Percentiles rank a stretch among this genome's conserved stretches.
Conservation (phyloP, 2,113 vertebrate genomes). For the Apaloderma vittatum region DNA sequence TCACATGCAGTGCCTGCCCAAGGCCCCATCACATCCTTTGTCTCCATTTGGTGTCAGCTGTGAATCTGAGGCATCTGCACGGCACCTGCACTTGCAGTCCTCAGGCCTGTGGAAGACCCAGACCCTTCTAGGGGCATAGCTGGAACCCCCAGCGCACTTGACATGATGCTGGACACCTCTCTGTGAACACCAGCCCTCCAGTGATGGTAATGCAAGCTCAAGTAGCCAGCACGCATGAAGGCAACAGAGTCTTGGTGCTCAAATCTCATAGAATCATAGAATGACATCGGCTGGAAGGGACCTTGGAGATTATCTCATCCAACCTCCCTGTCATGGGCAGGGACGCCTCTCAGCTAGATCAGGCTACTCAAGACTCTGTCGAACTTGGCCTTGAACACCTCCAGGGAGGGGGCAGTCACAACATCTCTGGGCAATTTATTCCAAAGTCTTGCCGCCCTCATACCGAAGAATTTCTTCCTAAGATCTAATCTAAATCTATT, state of each 20-base stretch:
- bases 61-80: background rate
- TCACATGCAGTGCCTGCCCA: background rate
- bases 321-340: no score
- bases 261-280: no score
- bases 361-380: no score
- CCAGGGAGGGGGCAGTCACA: no score
- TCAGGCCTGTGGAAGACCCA: background rate
- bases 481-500: no score
- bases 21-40: background rate
- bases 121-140: background rate
- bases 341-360: no score
- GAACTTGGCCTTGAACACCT: no score
- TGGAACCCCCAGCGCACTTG: background rate
- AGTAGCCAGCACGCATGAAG: background rate
- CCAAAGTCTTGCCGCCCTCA: no score
- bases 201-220: background rate
- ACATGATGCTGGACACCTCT: background rate
- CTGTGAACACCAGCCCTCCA: background rate
- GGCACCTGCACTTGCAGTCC: background rate
- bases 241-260: background rate
- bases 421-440: no score
- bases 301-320: no score
- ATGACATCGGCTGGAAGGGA: no score
- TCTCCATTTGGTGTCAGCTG: background rate
- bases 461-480: no score